phyloP scores from a whole-genome alignment of 2,113 vertebrate genomes.

The Grammomys dolichurus region DNA sequence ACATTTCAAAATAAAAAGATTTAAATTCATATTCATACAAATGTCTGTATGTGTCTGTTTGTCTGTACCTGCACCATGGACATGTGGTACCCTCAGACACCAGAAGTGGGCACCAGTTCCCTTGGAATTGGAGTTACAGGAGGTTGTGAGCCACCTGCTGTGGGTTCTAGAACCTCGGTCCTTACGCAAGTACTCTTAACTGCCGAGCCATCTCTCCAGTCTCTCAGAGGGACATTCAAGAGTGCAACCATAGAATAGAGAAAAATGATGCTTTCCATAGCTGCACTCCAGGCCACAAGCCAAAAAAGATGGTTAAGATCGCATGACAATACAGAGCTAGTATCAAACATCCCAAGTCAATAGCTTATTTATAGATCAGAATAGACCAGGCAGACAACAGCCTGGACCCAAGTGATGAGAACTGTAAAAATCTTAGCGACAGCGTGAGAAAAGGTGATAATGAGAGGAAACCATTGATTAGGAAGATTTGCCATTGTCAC shows the following conservation, averaged over 20 bases:
- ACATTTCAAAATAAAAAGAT: background rate
- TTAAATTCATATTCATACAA: background rate
- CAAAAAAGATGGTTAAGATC: background rate
- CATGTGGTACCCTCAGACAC: background rate
- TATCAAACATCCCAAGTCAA: background rate
- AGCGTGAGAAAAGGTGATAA: background rate
- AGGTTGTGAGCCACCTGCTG: background rate
- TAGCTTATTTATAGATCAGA: background rate
- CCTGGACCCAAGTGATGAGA: background rate
- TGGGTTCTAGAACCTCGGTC: background rate
- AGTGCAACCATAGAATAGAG: background rate
- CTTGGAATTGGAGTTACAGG: background rate
- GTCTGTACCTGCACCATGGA: background rate
- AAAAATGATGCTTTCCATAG: background rate
- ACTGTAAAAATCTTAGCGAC: background rate
- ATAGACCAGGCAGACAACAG: background rate
- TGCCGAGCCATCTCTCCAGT: no score
- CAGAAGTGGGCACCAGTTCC: background rate
- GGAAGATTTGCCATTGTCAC: slow-evolving; percentile 11
- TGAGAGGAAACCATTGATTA: background rate
- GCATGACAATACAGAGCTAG: background rate
- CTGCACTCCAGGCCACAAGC: background rate
- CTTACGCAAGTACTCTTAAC: background rate
- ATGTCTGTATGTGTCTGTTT: background rate
- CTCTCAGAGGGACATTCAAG: background rate